These are phyloP conservation scores for Alexandromys fortis DNA, from an alignment of 2,113 vertebrate genomes.

Conservation along the genomic window DNA sequence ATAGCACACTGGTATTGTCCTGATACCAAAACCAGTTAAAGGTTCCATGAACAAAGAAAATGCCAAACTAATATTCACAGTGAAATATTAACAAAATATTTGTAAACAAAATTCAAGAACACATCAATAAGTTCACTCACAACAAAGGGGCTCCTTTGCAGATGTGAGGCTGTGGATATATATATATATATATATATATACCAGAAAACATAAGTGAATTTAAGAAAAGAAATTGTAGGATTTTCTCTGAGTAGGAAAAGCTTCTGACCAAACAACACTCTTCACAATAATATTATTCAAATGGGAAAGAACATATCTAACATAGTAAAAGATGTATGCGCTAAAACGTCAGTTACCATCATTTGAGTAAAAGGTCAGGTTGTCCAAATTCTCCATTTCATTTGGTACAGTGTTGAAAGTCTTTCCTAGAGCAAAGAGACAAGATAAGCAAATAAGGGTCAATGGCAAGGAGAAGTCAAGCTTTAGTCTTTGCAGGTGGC, in stretches of 20 bases:
- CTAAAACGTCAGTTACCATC: background rate
- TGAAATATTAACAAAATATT: background rate
- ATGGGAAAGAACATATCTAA: background rate
- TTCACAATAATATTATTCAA: background rate
- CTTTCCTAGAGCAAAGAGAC: background rate
- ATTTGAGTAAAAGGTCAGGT: background rate
- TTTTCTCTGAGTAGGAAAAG: background rate
- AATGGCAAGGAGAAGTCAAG: background rate
- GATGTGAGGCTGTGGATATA: background rate
- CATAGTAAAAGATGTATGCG: background rate
- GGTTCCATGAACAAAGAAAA: background rate
- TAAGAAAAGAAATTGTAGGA: background rate
- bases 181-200: background rate
- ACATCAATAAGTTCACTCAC: background rate
- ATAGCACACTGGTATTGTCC: background rate
- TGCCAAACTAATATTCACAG: background rate
- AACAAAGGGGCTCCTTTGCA: background rate
- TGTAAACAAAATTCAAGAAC: background rate
- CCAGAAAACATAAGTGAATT: background rate
- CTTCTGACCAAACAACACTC: background rate
- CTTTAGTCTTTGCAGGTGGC: background rate
- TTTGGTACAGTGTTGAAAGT: background rate
- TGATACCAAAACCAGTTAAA: background rate
- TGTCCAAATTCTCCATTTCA: background rate
- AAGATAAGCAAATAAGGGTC: background rate